Percentiles rank a stretch among this genome's conserved stretches.
These are phyloP conservation scores for Sciurus carolinensis DNA, from an alignment of 2,797 vertebrate genomes.

Conservation along the genomic window DNA sequence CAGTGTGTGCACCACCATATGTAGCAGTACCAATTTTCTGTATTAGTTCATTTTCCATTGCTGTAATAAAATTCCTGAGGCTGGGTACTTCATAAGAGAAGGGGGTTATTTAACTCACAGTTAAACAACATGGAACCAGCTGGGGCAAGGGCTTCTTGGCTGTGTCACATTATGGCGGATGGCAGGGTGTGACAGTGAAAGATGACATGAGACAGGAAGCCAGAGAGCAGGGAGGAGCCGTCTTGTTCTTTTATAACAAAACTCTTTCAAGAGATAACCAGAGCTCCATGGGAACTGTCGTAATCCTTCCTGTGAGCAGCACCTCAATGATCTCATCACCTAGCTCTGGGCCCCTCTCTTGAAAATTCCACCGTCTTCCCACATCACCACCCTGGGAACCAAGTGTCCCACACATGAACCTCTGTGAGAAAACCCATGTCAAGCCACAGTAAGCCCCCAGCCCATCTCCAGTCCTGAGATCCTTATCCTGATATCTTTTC, in stretches of 20 bases:
- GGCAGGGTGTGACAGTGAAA: neutral
- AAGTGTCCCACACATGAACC: neutral
- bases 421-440: neutral
- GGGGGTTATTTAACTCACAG: neutral
- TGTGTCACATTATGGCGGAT: neutral
- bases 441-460: neutral
- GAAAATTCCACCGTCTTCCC: neutral
- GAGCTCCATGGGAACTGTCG: neutral
- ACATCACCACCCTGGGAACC: neutral
- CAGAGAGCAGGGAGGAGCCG: neutral
- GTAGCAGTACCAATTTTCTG: neutral
- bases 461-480: neutral
- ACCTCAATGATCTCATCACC: too few species aligned
- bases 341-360: neutral
- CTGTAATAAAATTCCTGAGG: neutral
- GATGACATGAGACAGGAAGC: neutral
- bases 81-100: too few species aligned
- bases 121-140: neutral
- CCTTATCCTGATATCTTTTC: neutral
- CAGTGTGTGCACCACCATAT: too few species aligned
- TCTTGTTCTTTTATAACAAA: neutral
- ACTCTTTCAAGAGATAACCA: neutral
- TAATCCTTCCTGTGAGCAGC: neutral
- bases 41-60: neutral
- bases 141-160: neutral